Base-by-base conservation (phyloP, 2,888 invertebrate species). In the Crocallis elinguaria region DNA sequence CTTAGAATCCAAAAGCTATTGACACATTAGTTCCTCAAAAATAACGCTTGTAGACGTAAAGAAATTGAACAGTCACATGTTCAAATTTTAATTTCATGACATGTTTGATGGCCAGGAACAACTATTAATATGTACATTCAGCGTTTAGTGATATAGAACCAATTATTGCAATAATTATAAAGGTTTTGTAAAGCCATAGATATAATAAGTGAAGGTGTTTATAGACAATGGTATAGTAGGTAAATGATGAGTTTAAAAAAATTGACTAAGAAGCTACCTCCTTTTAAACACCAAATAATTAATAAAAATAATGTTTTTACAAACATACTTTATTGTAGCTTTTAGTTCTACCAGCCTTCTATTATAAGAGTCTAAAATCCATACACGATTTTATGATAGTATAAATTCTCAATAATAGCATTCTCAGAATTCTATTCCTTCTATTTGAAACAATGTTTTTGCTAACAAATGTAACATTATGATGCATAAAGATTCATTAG, bases 211-310 rank as follows among this genome's bases (percentile, higher is more conserved):
- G 9, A 39, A 33, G 19, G 25, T 19, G 59, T 60, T 63, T 59
- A 44, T 67, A 59, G 33, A 50, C 44, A 53, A 50, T 8, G 44
- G 39, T 33, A 36, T 49, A 36, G 35, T 32, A 45, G 27, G 25
- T 49, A 19, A 33, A 33, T 49, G 41, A 49, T 36, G 38, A 3
- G 0, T 7, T 11, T 11, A 29, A 11, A 48, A 16, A 3, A 21
- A 17, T 17, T 38, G 23, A 49, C 41, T 35, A 36, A 13, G 25
- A 53, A 53, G 33, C 49, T 52, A 53, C 54, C 57, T 57, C 57
- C 39, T 49, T 38, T 11, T 19, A 17, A 57, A 53, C 56, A 57
- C 60, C 55, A 52, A 49, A 17, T 7, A 27, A 44, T 23, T 0
- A 43, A 37, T 51, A 16, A 39, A 19, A 32, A 13, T 0, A 43